Evolutionary conservation across 2,797 vertebrate species (phyloP), one percentile per base, ranked within the genome.

Genomic region (Ceryle rudis): DNA sequence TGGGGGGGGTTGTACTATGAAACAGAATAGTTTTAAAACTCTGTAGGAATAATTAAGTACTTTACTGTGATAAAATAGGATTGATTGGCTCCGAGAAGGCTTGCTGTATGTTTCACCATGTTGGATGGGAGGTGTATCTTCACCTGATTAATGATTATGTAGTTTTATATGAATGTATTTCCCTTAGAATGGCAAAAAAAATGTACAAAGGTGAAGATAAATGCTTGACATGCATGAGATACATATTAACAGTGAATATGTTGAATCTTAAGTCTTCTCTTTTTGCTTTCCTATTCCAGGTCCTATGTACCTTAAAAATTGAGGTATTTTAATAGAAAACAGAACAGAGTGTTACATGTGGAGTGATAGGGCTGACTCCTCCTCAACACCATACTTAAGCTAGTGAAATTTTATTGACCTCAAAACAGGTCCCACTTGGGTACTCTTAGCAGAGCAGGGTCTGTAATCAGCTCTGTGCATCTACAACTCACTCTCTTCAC

Each of bases 321-420:
- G 26, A 22, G 14, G 11, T 15, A 26, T 28, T 10, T 52, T 12
- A 61, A 33, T 3, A 61, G 44, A 44, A 17, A 75, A 55, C 17
- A 74, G 5, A 73, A 44, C 14, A 65, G 4, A 18, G n/a, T 5
- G 9, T 51, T 79, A 26, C 15, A 11, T 10, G 23, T 4, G 29
- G 44, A 66, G 60, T 15, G 47, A 47, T 7, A 51, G 19, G 35
- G 8, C 6, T 80, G 70, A 51, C 28, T 94, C 33, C 26, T 6
- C 0, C 58, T 20, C 6, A 72, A 20, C 4, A 18, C 14, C 6
- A 3, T 3, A 2, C 26, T 57, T 11, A 10, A 52, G 14, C 4
- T 6, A 21, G 17, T 15, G 82, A 67, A 41, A 11, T 65, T 77
- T 78, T 35, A 7, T 11, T 72, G 54, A 17, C 22, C n/a, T 66